phyloP scores from a whole-genome alignment of 2,888 invertebrate species.

The Troides aeacus region DNA sequence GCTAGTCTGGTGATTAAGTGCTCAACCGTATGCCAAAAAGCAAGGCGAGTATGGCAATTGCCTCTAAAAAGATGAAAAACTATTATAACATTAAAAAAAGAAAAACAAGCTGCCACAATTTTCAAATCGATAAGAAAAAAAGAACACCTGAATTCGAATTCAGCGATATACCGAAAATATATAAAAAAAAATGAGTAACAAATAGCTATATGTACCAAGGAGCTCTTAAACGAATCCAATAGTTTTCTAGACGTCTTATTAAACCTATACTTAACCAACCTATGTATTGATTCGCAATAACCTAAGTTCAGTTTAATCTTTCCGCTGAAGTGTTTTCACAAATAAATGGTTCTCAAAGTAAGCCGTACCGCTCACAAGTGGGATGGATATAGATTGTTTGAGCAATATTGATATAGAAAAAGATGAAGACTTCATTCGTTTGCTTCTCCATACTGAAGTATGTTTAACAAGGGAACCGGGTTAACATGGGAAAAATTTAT shows the following conservation, averaged over 20 bases:
- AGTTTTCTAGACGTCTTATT: constrained; percentile 57
- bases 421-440: too few species aligned
- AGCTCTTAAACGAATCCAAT: constrained; percentile 51
- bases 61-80: too few species aligned
- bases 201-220: constrained; percentile 53
- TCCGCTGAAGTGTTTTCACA: constrained; percentile 51
- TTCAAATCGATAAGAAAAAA: constrained; percentile 2
- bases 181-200: constrained; percentile 35
- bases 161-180: constrained; percentile 14
- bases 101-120: constrained; percentile 32
- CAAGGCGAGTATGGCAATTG: too few species aligned
- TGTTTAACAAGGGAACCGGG: too few species aligned
- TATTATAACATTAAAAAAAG: constrained; percentile 30
- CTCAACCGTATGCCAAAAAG: too few species aligned
- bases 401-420: too few species aligned
- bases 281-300: constrained; percentile 63
- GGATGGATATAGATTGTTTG: too few species aligned
- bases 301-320: constrained; percentile 65
- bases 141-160: neutral
- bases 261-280: constrained; percentile 62
- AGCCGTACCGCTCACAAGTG: too few species aligned
- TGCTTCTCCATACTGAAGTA: too few species aligned
- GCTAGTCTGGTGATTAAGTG: too few species aligned
- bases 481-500: too few species aligned
- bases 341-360: constrained; percentile 3